phyloP scores from a whole-genome alignment of 2,113 vertebrate genomes.

The Pterophyllum scalare region DNA sequence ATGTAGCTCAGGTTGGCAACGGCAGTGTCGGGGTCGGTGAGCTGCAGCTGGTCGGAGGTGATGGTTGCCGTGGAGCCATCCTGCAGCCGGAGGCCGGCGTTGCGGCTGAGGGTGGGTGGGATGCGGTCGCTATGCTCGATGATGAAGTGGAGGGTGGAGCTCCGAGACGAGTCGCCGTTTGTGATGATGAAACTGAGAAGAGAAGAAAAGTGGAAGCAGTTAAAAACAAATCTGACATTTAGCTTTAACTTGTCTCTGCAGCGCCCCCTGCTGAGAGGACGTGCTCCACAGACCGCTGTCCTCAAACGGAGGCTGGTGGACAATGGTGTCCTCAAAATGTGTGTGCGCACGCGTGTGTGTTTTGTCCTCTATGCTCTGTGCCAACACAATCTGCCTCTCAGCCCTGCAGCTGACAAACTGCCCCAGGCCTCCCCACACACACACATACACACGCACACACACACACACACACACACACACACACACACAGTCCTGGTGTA shows the following conservation, averaged over 20 bases:
- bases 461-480: conserved; percentile 41
- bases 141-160: conserved; percentile 58
- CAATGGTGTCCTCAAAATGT: conserved; percentile 17
- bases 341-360: conserved; percentile 20
- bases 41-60: conserved; percentile 64
- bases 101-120: conserved; percentile 66
- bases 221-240: not conserved
- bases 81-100: conserved; percentile 70
- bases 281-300: not conserved
- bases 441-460: conserved; percentile 37
- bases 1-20: conserved; percentile 64
- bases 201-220: not conserved
- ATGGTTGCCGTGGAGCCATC: conserved; percentile 63
- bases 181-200: conserved; percentile 80
- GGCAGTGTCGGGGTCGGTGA: conserved; percentile 76
- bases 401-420: conserved; percentile 61
- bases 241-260: not conserved
- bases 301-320: not conserved
- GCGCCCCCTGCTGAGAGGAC: not conserved
- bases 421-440: conserved; percentile 45
- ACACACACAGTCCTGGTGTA: conserved; percentile 42
- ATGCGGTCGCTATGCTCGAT: conserved; percentile 72
- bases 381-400: conserved; percentile 71
- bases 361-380: conserved; percentile 37
- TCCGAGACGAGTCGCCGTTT: conserved; percentile 73